Percentiles rank a stretch among this genome's conserved stretches.
These are phyloP conservation scores for Spilogale gracilis DNA, from an alignment of 2,113 vertebrate species.

Conservation along the genomic window DNA sequence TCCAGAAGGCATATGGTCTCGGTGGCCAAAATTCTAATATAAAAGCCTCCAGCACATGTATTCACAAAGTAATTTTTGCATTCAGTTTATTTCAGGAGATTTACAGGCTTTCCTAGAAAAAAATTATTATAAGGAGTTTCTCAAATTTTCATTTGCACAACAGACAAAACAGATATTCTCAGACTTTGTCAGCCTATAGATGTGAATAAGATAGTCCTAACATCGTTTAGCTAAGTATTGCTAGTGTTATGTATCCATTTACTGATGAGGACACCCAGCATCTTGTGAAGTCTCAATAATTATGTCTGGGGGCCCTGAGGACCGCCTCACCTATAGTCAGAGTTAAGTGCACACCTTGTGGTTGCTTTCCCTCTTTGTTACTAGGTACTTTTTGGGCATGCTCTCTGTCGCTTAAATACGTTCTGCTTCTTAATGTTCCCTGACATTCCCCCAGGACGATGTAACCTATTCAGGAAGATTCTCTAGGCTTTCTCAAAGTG, in stretches of 20 bases:
- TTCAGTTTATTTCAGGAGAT: neutral
- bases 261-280: neutral
- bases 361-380: neutral
- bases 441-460: neutral
- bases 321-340: neutral
- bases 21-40: neutral
- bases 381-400: too few relatives aligned
- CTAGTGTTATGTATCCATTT: neutral
- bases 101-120: neutral
- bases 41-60: neutral
- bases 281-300: neutral
- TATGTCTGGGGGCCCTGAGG: neutral
- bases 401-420: neutral
- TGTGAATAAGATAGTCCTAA: neutral
- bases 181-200: neutral
- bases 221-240: neutral
- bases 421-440: neutral
- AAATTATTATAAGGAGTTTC: neutral
- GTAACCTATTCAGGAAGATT: neutral
- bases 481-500: neutral
- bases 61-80: neutral
- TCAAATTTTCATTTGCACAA: constrained; percentile 13
- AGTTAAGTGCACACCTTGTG: fast-evolving
- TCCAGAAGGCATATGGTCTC: neutral
- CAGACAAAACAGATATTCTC: neutral